Evolutionary conservation across 2,113 vertebrate genomes (phyloP).

Genomic region (Acrocephalus kingi): DNA sequence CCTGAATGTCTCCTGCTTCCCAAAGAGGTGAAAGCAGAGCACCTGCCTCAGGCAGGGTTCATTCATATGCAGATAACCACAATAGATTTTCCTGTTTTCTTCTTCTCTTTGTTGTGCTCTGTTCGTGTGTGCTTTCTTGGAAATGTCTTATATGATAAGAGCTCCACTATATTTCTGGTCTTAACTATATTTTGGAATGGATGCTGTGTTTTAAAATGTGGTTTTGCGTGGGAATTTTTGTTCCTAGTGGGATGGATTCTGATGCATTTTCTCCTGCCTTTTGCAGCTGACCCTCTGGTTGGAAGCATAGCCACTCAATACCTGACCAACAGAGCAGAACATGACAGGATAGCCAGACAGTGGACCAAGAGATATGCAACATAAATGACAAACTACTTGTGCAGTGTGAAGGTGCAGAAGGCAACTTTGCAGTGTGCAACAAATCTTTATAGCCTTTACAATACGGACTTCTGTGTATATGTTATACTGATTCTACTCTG

Average conservation of each 20-base stretch:
- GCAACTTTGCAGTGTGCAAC: constrained; percentile 87
- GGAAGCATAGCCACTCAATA: constrained; percentile 96
- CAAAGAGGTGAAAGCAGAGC: background rate
- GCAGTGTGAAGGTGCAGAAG: constrained; percentile 82
- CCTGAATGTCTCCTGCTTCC: background rate
- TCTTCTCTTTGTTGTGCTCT: background rate
- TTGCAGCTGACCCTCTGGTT: constrained; percentile 90
- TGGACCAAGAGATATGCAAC: constrained; percentile 96
- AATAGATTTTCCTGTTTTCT: background rate
- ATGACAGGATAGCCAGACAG: constrained; percentile 96
- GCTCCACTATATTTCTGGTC: background rate
- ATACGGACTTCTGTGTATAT: constrained; percentile 95
- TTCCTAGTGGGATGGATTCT: background rate
- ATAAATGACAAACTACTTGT: constrained; percentile 82
- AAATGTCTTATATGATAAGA: background rate
- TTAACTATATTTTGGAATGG: background rate
- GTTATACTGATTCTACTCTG: constrained; percentile 92
- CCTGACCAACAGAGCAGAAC: constrained; percentile 95
- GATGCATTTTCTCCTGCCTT: constrained; percentile 17
- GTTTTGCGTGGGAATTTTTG: background rate
- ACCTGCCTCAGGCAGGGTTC: background rate
- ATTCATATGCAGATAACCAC: background rate
- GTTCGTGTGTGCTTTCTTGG: background rate
- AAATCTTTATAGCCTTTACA: constrained; percentile 96
- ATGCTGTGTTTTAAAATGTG: background rate